Evolutionary conservation across 2,888 invertebrate genomes (phyloP), one percentile per base, ranked within the genome.

Genomic region (Malthinus seriepunctatus): DNA sequence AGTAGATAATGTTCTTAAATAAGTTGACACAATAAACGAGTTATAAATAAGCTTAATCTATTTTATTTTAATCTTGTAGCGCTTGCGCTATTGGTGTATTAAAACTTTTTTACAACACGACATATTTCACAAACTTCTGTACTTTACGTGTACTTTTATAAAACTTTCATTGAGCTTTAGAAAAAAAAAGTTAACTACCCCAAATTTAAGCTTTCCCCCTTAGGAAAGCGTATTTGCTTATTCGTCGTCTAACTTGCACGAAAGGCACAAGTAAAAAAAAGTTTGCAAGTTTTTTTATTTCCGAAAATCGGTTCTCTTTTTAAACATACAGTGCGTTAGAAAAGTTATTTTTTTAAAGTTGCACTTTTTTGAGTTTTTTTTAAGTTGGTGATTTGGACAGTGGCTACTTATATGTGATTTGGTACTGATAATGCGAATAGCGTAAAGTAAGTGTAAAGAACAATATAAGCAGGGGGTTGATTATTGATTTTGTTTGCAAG

Each of bases 401-500:
- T 51, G 45, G 45, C n/a, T 39, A 51, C 33, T 51, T 60, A 34
- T 39, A 33, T 48, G 60, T 56, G 56, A 60, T 60, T 56, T 53
- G 14, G 50, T 35, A 59, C 59, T 51, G 59, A 51, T 55, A 60
- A 56, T 52, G 52, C 51, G 58, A 59, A 51, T 55, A 55, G 59
- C 54, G 55, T 62, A 65, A 65, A 65, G 63, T 62, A 65, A 55
- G 62, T 58, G 64, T 58, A 62, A 63, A 67, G 65, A 67, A 67
- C 64, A 63, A 64, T 64, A 63, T 63, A 63, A 64, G 64, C 63
- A 64, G 63, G 56, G 51, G 66, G 65, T 60, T 63, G 69, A 68
- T 67, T 69, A 69, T 71, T 69, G 69, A 69, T 71, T 71, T 70
- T 69, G 66, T 66, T 63, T 63, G 64, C 66, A 59, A 66, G 63